Percentiles rank a stretch among this genome's conserved stretches.
These are phyloP conservation scores for Lateolabrax maculatus DNA, from an alignment of 2,797 vertebrate genomes.

Conservation along the genomic window DNA sequence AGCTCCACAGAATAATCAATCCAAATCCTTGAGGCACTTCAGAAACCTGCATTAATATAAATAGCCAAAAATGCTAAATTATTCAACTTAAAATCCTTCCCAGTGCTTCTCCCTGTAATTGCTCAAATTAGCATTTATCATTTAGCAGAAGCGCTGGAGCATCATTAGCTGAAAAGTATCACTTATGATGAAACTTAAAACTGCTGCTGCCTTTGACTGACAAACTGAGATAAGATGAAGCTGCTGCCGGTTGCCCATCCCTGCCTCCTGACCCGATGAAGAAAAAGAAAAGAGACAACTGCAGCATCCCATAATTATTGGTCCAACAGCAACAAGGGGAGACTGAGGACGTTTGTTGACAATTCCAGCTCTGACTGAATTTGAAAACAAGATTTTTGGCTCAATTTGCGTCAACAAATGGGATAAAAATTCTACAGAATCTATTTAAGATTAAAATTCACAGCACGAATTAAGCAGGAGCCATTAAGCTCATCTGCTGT, in stretches of 20 bases:
- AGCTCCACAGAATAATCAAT: constrained; percentile 35
- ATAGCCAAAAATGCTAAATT: constrained; percentile 60
- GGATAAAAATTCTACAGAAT: not conserved
- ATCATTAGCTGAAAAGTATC: constrained; percentile 56
- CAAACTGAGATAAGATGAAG: constrained; percentile 26
- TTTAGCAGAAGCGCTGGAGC: constrained; percentile 41
- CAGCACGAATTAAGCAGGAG: constrained; percentile 12
- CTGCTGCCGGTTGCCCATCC: constrained; percentile 52
- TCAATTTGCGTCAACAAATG: not conserved
- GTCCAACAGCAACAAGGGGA: not conserved
- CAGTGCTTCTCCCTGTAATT: constrained; percentile 52
- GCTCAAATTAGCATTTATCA: constrained; percentile 67
- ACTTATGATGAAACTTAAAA: constrained; percentile 28
- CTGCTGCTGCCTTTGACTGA: constrained; percentile 26
- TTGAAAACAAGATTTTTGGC: not conserved
- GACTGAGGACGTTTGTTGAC: not conserved
- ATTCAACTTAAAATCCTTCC: constrained; percentile 54
- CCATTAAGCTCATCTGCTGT: constrained; percentile 17
- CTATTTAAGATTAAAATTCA: constrained; percentile 22
- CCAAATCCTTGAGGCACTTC: constrained; percentile 47
- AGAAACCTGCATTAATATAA: constrained; percentile 56
- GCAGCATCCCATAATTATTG: not conserved
- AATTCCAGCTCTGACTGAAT: not conserved
- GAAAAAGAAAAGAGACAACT: not conserved
- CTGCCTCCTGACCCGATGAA: constrained; percentile 30